A percentile compares a stretch with the other conserved stretches of the same genome.
phyloP scores from a whole-genome alignment of 2,797 vertebrate species.

The Nyctibius grandis region DNA sequence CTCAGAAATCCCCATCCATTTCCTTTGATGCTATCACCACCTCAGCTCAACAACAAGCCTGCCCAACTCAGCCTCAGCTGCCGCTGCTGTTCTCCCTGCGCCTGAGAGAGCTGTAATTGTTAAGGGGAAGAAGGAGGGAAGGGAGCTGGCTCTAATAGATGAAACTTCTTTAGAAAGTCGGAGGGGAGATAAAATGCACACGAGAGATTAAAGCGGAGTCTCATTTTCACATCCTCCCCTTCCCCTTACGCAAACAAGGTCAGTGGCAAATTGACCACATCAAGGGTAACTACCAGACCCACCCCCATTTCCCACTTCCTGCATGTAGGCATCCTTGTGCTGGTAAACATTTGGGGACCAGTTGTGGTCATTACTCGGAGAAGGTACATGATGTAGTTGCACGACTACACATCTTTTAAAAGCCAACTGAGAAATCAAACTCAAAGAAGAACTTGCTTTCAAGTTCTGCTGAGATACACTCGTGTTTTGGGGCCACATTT shows the following conservation, averaged over 20 bases:
- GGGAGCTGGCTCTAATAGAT: slow-evolving; percentile 21
- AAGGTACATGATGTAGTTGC: slow-evolving; percentile 63
- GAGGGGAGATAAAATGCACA: slow-evolving; percentile 68
- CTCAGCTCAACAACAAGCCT: slow-evolving; percentile 65
- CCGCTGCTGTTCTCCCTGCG: not conserved
- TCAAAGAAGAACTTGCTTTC: slow-evolving; percentile 52
- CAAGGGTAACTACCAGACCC: slow-evolving; percentile 83
- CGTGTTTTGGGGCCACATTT: not conserved
- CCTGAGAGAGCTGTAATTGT: slow-evolving; percentile 33
- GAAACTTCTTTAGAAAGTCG: slow-evolving; percentile 65
- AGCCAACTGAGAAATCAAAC: slow-evolving; percentile 48
- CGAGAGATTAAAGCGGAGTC: slow-evolving; percentile 69
- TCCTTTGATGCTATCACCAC: slow-evolving; percentile 71
- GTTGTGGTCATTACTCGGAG: slow-evolving; percentile 59
- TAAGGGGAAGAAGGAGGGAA: slow-evolving; percentile 54
- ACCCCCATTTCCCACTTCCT: slow-evolving; percentile 77
- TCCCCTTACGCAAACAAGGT: slow-evolving; percentile 75
- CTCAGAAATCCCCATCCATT: slow-evolving; percentile 68
- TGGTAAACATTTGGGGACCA: slow-evolving; percentile 78
- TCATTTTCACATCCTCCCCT: slow-evolving; percentile 77
- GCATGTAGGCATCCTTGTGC: slow-evolving; percentile 77
- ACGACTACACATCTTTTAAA: slow-evolving; percentile 70
- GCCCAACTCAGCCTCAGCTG: slow-evolving; percentile 42
- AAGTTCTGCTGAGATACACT: slow-evolving; percentile 41
- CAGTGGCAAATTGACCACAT: slow-evolving; percentile 94